Base-by-base conservation (phyloP, 2,113 vertebrate species). In the Pangasianodon hypophthalmus region DNA sequence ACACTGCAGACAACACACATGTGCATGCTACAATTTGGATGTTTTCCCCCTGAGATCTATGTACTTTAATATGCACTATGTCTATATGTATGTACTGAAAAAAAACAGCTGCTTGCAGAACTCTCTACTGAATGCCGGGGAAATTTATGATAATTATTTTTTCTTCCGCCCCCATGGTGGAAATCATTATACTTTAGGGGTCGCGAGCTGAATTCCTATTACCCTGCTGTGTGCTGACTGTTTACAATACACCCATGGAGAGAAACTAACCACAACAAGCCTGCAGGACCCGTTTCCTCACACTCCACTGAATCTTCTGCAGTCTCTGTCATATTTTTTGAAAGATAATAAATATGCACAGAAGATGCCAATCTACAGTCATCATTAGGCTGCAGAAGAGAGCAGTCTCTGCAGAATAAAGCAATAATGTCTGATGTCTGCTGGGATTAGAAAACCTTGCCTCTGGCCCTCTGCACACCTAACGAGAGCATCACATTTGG, bases 341-440 rank as follows among this genome's bases (percentile, higher is more conserved):
- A 88, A 92, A 91, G 88, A 92, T 88, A 90, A 93, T 91, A 92
- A 92, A 93, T 92, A 87, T 88, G 89, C 89, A 91, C 80, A 90
- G 86, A 87, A 84, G 89, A 77, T 29, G 58, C 58, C 85, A 86
- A 87, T 90, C 88, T 67, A 52, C 56, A 60, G 90, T 82, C 86
- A 86, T 89, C 79, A 75, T 32, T 80, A 81, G 54, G 73, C 79
- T 52, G 83, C 69, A 84, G 87, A 62, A 24, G 48, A 90, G 46
- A 87, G 73, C 21, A 18, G 82, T 79, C 88, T 90, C 90, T 50
- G 58, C 88, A 82, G 88, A 90, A 91, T 91, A 88, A 90, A 92
- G 89, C 84, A 90, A 90, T 91, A 88, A 84, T 46, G 80, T 64
- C 79, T 87, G 87, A 88, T 91, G 90, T 91, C 88, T 80, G 88